phyloP scores from a whole-genome alignment of 1,140 invertebrate genomes.

The Charaxes varanes region DNA sequence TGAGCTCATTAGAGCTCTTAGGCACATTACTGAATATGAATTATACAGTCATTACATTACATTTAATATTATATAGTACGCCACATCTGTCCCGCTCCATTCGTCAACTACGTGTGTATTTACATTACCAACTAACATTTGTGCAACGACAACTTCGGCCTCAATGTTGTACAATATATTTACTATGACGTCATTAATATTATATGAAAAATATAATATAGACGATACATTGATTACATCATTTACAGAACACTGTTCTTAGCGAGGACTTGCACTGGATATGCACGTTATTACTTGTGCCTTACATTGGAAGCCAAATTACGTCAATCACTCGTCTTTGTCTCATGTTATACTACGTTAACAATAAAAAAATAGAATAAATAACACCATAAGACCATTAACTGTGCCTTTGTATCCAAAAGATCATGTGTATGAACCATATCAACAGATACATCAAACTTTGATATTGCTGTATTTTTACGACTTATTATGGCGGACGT shows the following conservation, averaged over 20 bases:
- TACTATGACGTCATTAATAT: conserved; percentile 12
- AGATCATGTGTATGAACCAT: too few relatives aligned
- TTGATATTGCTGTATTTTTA: too few relatives aligned
- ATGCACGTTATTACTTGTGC: conserved; percentile 4
- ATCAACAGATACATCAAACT: too few relatives aligned
- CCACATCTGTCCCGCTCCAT: conserved; percentile 43
- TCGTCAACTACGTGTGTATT: conserved; percentile 33
- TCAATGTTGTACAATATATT: conserved; percentile 19
- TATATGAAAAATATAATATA: conserved; percentile 27
- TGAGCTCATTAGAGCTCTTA: conserved; percentile 42
- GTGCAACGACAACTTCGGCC: conserved; percentile 22
- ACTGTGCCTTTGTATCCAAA: too few relatives aligned
- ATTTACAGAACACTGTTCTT: conserved; percentile 14
- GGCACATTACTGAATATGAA: conserved; percentile 50
- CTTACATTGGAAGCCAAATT: conserved; percentile 10
- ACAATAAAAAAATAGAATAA: too few relatives aligned
- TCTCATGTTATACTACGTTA: background rate
- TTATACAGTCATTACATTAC: too few relatives aligned
- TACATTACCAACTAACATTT: conserved; percentile 36
- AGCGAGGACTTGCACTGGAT: conserved; percentile 8
- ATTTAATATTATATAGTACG: conserved; percentile 25
- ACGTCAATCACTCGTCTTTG: conserved; percentile 6
- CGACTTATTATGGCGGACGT: too few relatives aligned
- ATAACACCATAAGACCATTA: too few relatives aligned
- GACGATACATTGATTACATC: conserved; percentile 19